Conservation (phyloP, 1,140 invertebrate genomes). For the Calephelis virginiensis region DNA sequence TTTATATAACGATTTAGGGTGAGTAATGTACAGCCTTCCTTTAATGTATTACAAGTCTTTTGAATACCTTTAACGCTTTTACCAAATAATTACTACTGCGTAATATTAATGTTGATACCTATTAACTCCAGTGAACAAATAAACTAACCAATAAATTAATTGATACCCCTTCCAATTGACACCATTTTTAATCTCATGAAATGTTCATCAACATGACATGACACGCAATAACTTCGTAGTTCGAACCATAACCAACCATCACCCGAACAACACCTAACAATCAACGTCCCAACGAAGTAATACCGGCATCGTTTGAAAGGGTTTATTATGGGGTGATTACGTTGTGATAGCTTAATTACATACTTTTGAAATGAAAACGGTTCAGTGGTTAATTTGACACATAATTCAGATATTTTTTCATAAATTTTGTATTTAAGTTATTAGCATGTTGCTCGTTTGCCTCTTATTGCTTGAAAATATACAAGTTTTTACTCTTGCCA, state of each 20-base stretch:
- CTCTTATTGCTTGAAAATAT: too few relatives aligned
- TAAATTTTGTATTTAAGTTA: conserved; percentile 4
- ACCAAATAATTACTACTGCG: too few relatives aligned
- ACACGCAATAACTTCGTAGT: not conserved
- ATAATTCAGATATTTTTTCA: not conserved
- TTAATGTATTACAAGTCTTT: not conserved
- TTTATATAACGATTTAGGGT: conserved; percentile 12
- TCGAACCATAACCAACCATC: conserved; percentile 2
- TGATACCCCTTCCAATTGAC: too few relatives aligned
- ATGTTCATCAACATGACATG: too few relatives aligned
- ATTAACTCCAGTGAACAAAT: too few relatives aligned
- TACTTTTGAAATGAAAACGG: conserved; percentile 1
- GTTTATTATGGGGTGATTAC: conserved; percentile 16
- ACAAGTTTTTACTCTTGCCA: too few relatives aligned
- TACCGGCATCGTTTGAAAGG: not conserved
- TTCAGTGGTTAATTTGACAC: too few relatives aligned
- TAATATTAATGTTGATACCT: too few relatives aligned
- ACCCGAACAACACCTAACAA: conserved; percentile 15
- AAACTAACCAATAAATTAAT: too few relatives aligned
- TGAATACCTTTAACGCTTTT: not conserved
- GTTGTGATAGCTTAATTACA: conserved; percentile 16
- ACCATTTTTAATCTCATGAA: too few relatives aligned
- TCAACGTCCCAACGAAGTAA: not conserved
- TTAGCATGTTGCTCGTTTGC: not conserved
- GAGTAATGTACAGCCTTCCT: not conserved